Evolutionary conservation across 1,140 invertebrate genomes (phyloP).

Genomic region (Anoplophora glabripennis): DNA sequence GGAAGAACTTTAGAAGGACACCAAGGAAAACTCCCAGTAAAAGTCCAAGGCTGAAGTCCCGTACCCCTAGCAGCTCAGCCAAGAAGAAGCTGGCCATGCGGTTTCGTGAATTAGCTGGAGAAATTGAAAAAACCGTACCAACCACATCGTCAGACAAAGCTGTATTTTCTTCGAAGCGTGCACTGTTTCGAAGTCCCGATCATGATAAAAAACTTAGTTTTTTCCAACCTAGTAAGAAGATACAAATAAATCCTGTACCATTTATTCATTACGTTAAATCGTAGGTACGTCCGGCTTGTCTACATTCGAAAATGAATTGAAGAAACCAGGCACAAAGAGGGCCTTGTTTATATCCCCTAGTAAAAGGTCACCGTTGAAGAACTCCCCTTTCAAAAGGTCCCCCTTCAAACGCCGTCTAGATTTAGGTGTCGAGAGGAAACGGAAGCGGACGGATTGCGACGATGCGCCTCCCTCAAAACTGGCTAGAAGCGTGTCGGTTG

Average conservation of each 20-base stretch:
- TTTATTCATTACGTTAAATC: conserved; percentile 29
- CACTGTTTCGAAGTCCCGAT: conserved; percentile 64
- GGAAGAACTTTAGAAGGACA: conserved; percentile 51
- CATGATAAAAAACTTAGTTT: conserved; percentile 36
- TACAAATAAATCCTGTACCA: conserved; percentile 3
- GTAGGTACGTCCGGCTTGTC: conserved; percentile 20
- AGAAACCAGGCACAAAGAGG: conserved; percentile 54
- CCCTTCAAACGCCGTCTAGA: conserved; percentile 19
- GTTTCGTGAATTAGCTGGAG: conserved; percentile 38
- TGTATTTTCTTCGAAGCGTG: conserved; percentile 51
- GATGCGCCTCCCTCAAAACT: conserved; percentile 49
- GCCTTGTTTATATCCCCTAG: conserved; percentile 58
- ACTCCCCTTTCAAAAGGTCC: conserved; percentile 26
- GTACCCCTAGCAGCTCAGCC: conserved; percentile 50
- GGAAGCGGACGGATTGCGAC: conserved; percentile 57
- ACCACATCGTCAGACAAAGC: conserved; percentile 10
- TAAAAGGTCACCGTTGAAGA: conserved; percentile 47
- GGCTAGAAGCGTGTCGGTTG: conserved; percentile 53
- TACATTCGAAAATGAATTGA: conserved; percentile 6
- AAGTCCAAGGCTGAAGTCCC: conserved; percentile 38
- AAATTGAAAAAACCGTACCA: conserved; percentile 28
- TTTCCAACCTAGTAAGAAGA: conserved; percentile 42
- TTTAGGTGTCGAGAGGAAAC: conserved; percentile 35
- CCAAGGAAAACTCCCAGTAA: conserved; percentile 45
- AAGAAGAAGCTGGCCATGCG: conserved; percentile 53